These are phyloP conservation scores for Orthosia cruda DNA, from an alignment of 2,888 invertebrate genomes.

Conservation along the genomic window DNA sequence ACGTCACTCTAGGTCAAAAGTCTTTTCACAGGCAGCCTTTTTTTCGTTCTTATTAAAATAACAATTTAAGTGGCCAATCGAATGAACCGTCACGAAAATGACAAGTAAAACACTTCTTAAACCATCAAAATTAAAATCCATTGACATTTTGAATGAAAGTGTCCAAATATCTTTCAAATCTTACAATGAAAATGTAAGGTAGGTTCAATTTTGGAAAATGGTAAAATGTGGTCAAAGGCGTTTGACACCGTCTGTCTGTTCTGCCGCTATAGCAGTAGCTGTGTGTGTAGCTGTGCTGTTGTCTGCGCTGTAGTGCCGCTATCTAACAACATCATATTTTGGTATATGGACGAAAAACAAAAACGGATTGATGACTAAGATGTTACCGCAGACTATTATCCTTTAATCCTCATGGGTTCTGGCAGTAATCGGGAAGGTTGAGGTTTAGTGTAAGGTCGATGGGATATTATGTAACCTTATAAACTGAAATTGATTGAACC, in stretches of 20 bases:
- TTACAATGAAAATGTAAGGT: background rate
- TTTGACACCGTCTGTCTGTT: constrained; percentile 3
- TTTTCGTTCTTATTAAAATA: constrained; percentile 7
- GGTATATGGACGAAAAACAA: too few relatives aligned
- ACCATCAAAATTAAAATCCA: constrained; percentile 35
- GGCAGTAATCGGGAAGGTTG: constrained; percentile 27
- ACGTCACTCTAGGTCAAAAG: background rate
- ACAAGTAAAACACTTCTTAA: constrained; percentile 32
- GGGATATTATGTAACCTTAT: constrained; percentile 38
- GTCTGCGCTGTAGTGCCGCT: too few relatives aligned
- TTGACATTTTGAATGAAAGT: constrained; percentile 35
- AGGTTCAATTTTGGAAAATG: constrained; percentile 28
- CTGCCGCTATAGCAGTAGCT: too few relatives aligned
- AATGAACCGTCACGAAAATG: constrained; percentile 14
- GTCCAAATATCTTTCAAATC: constrained; percentile 13
- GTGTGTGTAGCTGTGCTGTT: too few relatives aligned
- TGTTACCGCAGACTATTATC: constrained; percentile 56
- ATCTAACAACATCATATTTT: too few relatives aligned
- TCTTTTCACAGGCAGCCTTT: background rate
- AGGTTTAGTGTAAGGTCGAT: constrained; percentile 30
- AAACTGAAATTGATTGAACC: constrained; percentile 44
- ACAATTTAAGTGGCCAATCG: constrained; percentile 5
- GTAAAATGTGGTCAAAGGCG: constrained; percentile 11
- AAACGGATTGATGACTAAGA: too few relatives aligned
- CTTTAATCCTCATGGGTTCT: constrained; percentile 47